Evolutionary conservation across 2,888 invertebrate species (phyloP), one percentile per base, ranked within the genome.

Genomic region (Mantis religiosa): DNA sequence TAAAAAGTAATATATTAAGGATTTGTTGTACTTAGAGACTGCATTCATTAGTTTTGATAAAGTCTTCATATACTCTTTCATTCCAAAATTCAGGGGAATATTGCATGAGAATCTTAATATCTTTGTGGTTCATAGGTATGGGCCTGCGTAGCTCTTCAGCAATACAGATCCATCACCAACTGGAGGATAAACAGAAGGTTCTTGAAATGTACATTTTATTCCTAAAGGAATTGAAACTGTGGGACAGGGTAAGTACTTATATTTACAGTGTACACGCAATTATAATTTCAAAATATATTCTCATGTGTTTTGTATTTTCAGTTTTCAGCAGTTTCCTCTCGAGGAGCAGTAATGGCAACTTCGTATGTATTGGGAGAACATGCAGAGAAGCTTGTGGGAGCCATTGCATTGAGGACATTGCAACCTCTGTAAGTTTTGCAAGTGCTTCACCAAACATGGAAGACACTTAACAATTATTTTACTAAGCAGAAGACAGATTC

Each of bases 171-270:
- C 93, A 96, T 1, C 96, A 97, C 90, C 98, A 99, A 92, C 93
- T 99, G 88, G 96, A 96, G 91, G 98, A 98, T 92, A 99, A 99
- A 93, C 96, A 96, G 92, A 95, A 96, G 92, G 98, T 97, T 0
- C 94, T 97, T 91, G 95, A 96, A 90, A 94, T 97, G 90, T 97
- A 96, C 92, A 93, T 97, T 3, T 95, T 95, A 89, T 98, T 98
- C 93, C 93, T 98, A 87, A 95, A 96, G 91, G 95, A 95, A 84
- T 94, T 95, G 71, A 94, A 95, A 0, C 93, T 97, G 54, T 96
- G 96, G 96, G 94, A 93, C 87, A 94, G 96, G 91, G 95, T 97
- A 90, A 93, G 93, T 25, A 84, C 34, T 71, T 20, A 71, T 25
- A 83, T 27, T 28, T 12, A 28, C 83, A 27, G 4, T 7, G 3